phyloP scores from a whole-genome alignment of 2,797 vertebrate genomes.

The Paedocypris micromegethes region DNA sequence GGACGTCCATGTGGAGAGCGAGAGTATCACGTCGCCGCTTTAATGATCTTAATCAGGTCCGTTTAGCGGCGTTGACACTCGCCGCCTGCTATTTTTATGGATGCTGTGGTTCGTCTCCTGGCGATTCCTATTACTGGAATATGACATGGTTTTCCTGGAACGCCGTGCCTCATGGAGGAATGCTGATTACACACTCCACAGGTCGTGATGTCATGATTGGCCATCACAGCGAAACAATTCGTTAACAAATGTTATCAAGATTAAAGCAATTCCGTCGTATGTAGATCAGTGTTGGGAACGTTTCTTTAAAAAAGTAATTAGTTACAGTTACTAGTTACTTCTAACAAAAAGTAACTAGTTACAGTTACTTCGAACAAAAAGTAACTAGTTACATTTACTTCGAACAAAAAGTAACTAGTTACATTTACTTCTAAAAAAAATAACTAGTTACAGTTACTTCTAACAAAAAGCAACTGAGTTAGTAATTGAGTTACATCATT shows the following conservation, averaged over 20 bases:
- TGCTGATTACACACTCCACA: conserved; percentile 14
- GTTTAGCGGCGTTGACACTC: conserved; percentile 12
- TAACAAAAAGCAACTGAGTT: too few relatives aligned
- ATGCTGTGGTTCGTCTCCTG: not conserved
- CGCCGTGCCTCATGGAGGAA: not conserved
- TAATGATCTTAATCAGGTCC: conserved; percentile 26
- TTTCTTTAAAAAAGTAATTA: conserved; percentile 6
- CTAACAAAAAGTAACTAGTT: conserved; percentile 7
- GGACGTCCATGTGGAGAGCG: not conserved
- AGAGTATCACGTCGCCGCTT: conserved; percentile 1
- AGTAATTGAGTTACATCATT: not conserved
- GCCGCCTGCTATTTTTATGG: conserved; percentile 3
- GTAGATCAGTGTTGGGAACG: too few relatives aligned
- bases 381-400: not conserved
- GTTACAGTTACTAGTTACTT: not conserved
- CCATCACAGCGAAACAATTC: conserved; percentile 23
- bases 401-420: not conserved
- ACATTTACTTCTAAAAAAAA: too few relatives aligned
- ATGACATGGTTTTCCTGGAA: conserved; percentile 20
- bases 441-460: not conserved
- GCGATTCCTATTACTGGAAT: conserved; percentile 11
- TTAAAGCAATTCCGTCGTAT: not conserved
- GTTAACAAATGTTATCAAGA: conserved; percentile 19
- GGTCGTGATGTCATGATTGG: conserved; percentile 24
- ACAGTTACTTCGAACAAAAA: conserved; percentile 1